A percentile compares a stretch with the other conserved stretches of the same genome.
phyloP scores from a whole-genome alignment of 2,888 invertebrate genomes.

The Erebia ligea region DNA sequence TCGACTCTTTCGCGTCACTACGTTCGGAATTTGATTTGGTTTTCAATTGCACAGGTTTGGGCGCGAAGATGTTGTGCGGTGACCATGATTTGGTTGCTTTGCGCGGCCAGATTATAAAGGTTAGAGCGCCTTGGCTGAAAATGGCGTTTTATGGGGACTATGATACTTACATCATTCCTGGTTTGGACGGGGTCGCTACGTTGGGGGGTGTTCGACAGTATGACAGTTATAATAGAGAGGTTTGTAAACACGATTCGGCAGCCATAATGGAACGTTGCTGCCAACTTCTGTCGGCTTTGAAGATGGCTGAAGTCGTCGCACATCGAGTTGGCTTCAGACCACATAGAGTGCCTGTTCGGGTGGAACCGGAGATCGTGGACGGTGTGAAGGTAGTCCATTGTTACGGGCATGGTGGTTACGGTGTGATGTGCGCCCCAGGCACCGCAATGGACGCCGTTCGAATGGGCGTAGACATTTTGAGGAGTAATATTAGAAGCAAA shows the following conservation, averaged over 20 bases:
- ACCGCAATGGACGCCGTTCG: constrained; percentile 90
- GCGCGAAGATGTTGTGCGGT: constrained; percentile 89
- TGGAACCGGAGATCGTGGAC: constrained; percentile 85
- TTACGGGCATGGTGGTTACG: constrained; percentile 98
- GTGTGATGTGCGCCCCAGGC: constrained; percentile 95
- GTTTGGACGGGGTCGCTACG: constrained; percentile 87
- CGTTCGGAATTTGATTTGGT: constrained; percentile 86
- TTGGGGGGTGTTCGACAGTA: constrained; percentile 94
- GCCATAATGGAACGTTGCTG: constrained; percentile 91
- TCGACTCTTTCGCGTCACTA: constrained; percentile 85
- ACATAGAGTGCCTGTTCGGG: constrained; percentile 88
- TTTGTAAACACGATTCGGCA: constrained; percentile 88
- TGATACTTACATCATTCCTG: constrained; percentile 94
- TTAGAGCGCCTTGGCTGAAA: constrained; percentile 94
- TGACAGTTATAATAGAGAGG: constrained; percentile 87
- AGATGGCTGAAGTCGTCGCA: constrained; percentile 81
- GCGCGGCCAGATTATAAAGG: constrained; percentile 92
- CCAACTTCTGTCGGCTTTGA: constrained; percentile 87
- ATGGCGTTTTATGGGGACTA: constrained; percentile 93
- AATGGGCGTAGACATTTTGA: constrained; percentile 84
- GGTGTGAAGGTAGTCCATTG: constrained; percentile 90
- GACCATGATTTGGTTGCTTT: constrained; percentile 91
- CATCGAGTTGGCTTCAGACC: constrained; percentile 93
- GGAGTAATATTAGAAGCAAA: constrained; percentile 59
- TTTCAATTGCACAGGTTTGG: constrained; percentile 94